A percentile compares a stretch with the other conserved stretches of the same genome.
Evolutionary conservation across 2,888 invertebrate genomes (phyloP).

Genomic region (Leucania comma): DNA sequence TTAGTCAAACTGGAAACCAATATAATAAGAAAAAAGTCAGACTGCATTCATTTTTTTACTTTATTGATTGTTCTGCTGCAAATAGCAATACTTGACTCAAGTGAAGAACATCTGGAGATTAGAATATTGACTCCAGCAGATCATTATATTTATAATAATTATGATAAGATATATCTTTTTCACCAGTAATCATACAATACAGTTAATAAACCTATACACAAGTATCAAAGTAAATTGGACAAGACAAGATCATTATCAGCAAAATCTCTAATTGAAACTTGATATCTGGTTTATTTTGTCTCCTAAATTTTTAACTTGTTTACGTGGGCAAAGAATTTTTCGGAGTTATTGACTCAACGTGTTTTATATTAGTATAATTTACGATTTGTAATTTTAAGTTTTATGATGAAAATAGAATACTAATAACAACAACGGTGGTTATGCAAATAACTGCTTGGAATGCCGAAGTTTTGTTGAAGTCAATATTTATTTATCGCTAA

Average conservation of each 20-base stretch:
- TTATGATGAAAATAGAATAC: conserved; percentile 43
- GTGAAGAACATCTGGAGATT: no score
- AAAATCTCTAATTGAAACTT: conserved; percentile 80
- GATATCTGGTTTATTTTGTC: conserved; percentile 72
- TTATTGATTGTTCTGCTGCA: neutral
- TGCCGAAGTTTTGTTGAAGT: conserved; percentile 31
- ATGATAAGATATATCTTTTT: neutral
- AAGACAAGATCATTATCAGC: conserved; percentile 69
- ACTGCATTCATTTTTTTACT: neutral
- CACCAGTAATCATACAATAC: neutral
- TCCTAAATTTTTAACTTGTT: conserved; percentile 51
- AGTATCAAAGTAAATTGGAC: conserved; percentile 62
- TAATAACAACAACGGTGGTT: conserved; percentile 35
- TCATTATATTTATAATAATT: neutral
- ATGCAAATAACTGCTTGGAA: conserved; percentile 46
- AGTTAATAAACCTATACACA: conserved; percentile 26
- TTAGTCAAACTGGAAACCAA: no score
- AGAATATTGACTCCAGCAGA: neutral
- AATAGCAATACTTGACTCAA: neutral
- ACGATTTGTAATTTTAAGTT: conserved; percentile 49
- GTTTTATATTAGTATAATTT: conserved; percentile 60
- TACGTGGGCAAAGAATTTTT: conserved; percentile 63
- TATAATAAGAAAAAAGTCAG: no score
- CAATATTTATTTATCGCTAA: conserved; percentile 26
- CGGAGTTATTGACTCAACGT: conserved; percentile 47